Evolutionary conservation across 1,140 invertebrate species (phyloP).

Genomic region (Halictus rubicundus): DNA sequence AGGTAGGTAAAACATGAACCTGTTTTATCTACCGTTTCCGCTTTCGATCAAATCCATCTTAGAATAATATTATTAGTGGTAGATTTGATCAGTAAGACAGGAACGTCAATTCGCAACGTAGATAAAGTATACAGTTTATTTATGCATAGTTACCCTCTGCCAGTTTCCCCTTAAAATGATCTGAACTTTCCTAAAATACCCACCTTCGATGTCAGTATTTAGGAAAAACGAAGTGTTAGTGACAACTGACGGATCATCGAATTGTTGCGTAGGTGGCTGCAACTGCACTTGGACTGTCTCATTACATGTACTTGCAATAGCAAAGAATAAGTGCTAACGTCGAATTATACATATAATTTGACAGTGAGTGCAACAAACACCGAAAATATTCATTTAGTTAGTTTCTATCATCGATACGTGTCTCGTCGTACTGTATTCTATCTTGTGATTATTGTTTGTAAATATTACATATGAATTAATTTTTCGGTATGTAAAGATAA

Average conservation of each 20-base stretch:
- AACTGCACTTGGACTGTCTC: conserved; percentile 12
- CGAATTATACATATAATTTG: neutral
- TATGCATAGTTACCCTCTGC: neutral
- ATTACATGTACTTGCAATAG: conserved; percentile 1
- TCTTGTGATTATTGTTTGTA: neutral
- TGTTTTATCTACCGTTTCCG: neutral
- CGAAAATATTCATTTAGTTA: neutral
- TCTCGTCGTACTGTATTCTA: neutral
- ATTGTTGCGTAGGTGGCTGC: conserved; percentile 33
- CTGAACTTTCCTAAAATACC: neutral
- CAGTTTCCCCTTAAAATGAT: neutral
- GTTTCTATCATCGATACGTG: neutral
- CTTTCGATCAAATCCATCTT: neutral
- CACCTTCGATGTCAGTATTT: conserved; percentile 19
- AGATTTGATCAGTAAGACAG: neutral
- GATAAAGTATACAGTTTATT: conserved; percentile 1
- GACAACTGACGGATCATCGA: conserved; percentile 26
- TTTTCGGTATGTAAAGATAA: conserved; percentile 11
- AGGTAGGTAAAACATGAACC: neutral
- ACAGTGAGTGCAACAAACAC: conserved; percentile 11
- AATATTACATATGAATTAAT: conserved; percentile 31
- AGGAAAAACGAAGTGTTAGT: conserved; percentile 20
- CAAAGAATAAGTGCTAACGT: conserved; percentile 6
- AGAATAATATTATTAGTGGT: conserved; percentile 13
- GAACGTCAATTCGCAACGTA: conserved; percentile 9